phyloP scores from a whole-genome alignment of 2,113 vertebrate genomes.

The Rhizomys pruinosus region DNA sequence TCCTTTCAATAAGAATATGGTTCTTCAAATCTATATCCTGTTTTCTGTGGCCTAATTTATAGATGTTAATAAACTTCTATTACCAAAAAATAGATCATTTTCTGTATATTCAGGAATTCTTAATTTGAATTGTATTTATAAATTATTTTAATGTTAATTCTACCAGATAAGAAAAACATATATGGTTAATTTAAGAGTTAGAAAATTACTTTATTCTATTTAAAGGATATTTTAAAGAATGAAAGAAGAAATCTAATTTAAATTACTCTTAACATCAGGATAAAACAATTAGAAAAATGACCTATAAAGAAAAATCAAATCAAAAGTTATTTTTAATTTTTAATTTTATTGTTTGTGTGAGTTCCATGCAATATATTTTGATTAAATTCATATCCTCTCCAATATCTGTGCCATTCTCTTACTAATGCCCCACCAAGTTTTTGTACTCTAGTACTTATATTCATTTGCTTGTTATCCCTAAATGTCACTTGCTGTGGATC shows the following conservation, averaged over 20 bases:
- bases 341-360: no score
- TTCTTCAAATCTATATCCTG: neutral
- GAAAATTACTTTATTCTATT: conserved; percentile 27
- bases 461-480: no score
- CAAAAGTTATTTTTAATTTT: no score
- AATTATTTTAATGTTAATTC: neutral
- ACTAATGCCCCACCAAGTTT: no score
- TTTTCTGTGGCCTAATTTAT: neutral
- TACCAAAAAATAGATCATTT: neutral
- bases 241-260: neutral
- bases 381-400: no score
- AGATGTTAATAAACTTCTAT: neutral
- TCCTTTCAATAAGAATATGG: neutral
- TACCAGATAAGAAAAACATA: neutral
- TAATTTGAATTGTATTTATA: conserved; percentile 60
- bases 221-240: conserved; percentile 56
- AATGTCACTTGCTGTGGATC: no score
- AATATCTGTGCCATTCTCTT: no score
- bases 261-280: conserved; percentile 18
- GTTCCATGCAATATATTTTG: no score
- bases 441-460: no score
- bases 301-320: conserved; percentile 26
- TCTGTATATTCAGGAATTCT: conserved; percentile 37
- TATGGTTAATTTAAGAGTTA: conserved; percentile 39
- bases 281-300: conserved; percentile 18